Evolutionary conservation across 2,888 invertebrate species (phyloP), one percentile per base, ranked within the genome.

Genomic region (Pyrrhia umbra): DNA sequence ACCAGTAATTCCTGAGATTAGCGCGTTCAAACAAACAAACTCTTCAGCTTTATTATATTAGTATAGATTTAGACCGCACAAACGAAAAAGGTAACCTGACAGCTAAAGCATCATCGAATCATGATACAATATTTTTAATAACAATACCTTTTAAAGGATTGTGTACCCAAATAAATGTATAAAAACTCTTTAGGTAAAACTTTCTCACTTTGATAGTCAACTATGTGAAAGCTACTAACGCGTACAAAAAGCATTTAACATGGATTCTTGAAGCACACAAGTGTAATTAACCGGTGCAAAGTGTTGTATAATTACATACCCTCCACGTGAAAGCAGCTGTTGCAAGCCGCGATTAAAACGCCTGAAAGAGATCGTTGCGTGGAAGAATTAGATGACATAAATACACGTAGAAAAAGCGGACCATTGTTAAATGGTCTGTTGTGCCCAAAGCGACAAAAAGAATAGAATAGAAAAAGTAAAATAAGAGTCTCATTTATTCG

Each of bases 271-370:
- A 72, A 51, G 51, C 47, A 49, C 58, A 55, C 54, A 67, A 71
- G 75, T 46, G 54, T 72, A 82, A 82, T 82, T 81, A 73, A 65
- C 71, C 56, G 52, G 34, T 30, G 64, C 39, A 49, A 68, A 81
- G 73, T 77, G 76, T 77, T 62, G 69, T 65, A 70, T 75, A 82
- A 82, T 79, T 75, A 80, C 62, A 45, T 45, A 59, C 37, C 9
- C 2, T 13, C 2, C 34, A 34, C 34, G 34, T 34, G n/a, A 34
- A n/a, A n/a, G 37, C 16, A 23, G n/a, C 34, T n/a, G 34, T 34
- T 34, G 34, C 34, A 34, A n/a, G n/a, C 34, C 34, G 34, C 13
- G n/a, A 13, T 34, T n/a, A n/a, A 34, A 34, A 34, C 34, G 34
- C n/a, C 34, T 34, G 34, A 34, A 34, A 34, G 13, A 34, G 34